Conservation (phyloP, 2,797 vertebrate genomes). For the Cheirogaleus major region DNA sequence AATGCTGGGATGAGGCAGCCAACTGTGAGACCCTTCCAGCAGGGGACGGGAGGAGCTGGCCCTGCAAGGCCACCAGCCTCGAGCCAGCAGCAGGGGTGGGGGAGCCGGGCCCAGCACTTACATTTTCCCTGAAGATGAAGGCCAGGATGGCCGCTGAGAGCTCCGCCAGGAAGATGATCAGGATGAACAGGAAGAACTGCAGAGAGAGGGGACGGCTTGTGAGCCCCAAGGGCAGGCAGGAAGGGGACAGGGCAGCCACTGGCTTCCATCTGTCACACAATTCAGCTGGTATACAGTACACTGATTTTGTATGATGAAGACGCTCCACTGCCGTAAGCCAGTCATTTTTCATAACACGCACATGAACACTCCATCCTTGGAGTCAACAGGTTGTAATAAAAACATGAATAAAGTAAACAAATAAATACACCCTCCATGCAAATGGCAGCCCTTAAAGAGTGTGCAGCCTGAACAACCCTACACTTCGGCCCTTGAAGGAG, state of each 20-base stretch:
- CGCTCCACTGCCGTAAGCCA: not conserved
- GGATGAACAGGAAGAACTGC: slow-evolving; percentile 96
- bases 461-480: not conserved
- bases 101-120: slow-evolving; percentile 82
- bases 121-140: slow-evolving; percentile 95
- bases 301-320: not conserved
- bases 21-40: not conserved
- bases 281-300: fast-evolving
- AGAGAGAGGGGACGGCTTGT: slow-evolving; percentile 7
- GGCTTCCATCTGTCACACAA: fast-evolving
- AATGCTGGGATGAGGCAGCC: not conserved
- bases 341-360: not conserved
- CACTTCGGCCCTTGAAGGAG: not conserved
- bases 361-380: not conserved
- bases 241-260: fast-evolving
- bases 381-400: not conserved
- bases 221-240: fast-evolving
- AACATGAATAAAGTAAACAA: not conserved
- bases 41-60: not conserved
- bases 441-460: not conserved
- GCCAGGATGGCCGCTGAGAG: slow-evolving; percentile 95
- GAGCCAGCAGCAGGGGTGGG: not conserved
- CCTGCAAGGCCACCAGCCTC: not conserved
- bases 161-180: slow-evolving; percentile 96
- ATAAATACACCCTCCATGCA: not conserved